phyloP scores from a whole-genome alignment of 2,797 vertebrate species.

The Chaunax sp. region DNA sequence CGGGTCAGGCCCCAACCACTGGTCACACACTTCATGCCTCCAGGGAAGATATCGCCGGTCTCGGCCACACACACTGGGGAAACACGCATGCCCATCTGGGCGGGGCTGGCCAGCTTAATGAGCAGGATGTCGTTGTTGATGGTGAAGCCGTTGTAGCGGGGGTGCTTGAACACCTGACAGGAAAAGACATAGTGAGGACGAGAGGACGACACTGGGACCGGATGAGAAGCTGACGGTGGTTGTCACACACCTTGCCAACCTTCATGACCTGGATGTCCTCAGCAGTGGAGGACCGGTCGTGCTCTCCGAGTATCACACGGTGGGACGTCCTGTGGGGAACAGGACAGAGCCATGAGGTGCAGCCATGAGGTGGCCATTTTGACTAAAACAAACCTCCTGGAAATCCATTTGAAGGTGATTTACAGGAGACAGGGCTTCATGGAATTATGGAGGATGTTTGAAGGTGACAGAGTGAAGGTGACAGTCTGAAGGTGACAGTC shows the following conservation, averaged over 20 bases:
- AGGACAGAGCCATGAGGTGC: too few species aligned
- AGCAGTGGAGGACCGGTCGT: constrained; percentile 77
- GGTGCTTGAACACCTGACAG: constrained; percentile 87
- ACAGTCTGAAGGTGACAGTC: too few species aligned
- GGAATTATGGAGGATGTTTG: not conserved
- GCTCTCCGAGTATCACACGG: constrained; percentile 86
- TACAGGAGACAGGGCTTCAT: not conserved
- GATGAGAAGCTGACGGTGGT: rapidly evolving
- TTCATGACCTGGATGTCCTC: constrained; percentile 81
- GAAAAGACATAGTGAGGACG: not conserved
- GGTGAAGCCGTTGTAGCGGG: constrained; percentile 79
- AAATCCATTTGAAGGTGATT: not conserved
- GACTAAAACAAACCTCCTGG: not conserved
- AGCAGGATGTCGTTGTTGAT: constrained; percentile 86
- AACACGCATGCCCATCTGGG: constrained; percentile 63
- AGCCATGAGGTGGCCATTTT: not conserved
- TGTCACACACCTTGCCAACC: constrained; percentile 77
- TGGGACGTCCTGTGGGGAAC: constrained; percentile 77
- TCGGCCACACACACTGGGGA: constrained; percentile 84
- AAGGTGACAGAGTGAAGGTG: too few species aligned
- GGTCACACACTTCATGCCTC: constrained; percentile 80
- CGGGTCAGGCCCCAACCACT: constrained; percentile 83
- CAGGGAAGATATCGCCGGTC: constrained; percentile 69
- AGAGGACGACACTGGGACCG: rapidly evolving
- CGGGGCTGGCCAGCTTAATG: constrained; percentile 84